Percentiles rank a stretch among this genome's conserved stretches.
These are phyloP conservation scores for Drosophila atripex DNA, from an alignment of 2,888 invertebrate species.

Conservation along the genomic window DNA sequence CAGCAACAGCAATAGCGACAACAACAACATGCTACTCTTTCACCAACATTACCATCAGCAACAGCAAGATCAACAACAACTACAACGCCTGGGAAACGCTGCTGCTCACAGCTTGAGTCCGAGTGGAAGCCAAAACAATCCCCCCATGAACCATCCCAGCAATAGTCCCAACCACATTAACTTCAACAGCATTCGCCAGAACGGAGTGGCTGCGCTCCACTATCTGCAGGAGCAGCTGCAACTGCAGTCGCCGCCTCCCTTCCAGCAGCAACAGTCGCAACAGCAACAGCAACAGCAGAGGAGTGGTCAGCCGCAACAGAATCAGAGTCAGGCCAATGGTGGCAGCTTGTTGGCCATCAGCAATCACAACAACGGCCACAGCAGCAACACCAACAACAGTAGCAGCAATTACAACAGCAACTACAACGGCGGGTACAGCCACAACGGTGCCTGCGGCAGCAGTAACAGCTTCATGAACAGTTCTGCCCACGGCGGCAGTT, in stretches of 20 bases:
- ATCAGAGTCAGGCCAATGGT: slow-evolving; percentile 20
- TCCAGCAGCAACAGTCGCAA: slow-evolving; percentile 41
- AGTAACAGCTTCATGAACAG: slow-evolving; percentile 9
- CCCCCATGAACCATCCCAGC: slow-evolving; percentile 3
- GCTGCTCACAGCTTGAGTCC: slow-evolving; percentile 29
- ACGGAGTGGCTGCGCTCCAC: slow-evolving; percentile 39
- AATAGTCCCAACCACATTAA: slow-evolving; percentile 24
- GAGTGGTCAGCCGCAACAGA: slow-evolving; percentile 25
- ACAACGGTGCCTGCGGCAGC: slow-evolving; percentile 11
- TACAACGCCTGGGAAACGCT: slow-evolving; percentile 49
- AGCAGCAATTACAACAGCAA: slow-evolving; percentile 15
- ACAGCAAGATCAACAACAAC: slow-evolving; percentile 25
- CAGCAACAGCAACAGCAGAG: slow-evolving; percentile 25
- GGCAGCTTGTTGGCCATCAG: slow-evolving; percentile 10
- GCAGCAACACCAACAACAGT: slow-evolving; percentile 14
- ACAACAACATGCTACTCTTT: slow-evolving; percentile 30
- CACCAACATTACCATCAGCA: slow-evolving; percentile 38
- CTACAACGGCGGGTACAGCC: slow-evolving; percentile 10
- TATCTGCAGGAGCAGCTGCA: slow-evolving; percentile 42
- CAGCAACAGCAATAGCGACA: slow-evolving; percentile 32
- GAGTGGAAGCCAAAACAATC: slow-evolving; percentile 29
- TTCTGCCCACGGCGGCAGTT: background rate
- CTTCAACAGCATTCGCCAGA: slow-evolving; percentile 50
- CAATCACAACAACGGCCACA: slow-evolving; percentile 18
- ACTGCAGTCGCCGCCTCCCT: slow-evolving; percentile 31